Evolutionary conservation across 2,797 vertebrate species (phyloP).

Genomic region (Hypotaenidia philippensis): DNA sequence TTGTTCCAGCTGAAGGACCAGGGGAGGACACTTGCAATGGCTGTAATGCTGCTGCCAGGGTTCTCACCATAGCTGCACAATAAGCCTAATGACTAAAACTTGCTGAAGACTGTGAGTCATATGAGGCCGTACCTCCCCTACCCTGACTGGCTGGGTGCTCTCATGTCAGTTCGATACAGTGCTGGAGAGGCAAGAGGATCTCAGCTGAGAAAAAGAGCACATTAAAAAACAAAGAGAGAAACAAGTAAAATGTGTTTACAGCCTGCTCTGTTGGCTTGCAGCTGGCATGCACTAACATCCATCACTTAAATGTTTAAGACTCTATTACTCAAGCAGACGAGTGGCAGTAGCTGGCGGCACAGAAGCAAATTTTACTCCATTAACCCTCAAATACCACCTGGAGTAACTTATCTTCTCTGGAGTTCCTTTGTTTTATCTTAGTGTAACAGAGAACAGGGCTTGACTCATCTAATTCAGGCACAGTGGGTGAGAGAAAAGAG

Average conservation of each 20-base stretch:
- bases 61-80: background rate
- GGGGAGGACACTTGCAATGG: background rate
- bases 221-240: conserved; percentile 40
- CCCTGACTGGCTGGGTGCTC: background rate
- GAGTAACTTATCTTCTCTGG: background rate
- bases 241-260: conserved; percentile 51
- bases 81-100: background rate
- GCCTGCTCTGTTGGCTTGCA: conserved; percentile 45
- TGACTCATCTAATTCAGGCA: conserved; percentile 14
- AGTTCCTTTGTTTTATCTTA: conserved; percentile 33
- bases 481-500: background rate
- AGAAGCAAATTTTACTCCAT: conserved; percentile 60
- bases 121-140: background rate
- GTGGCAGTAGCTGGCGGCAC: conserved; percentile 55
- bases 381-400: conserved; percentile 49
- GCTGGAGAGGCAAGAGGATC: background rate
- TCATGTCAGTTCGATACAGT: background rate
- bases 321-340: conserved; percentile 60
- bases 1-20: background rate
- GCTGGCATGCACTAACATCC: conserved; percentile 42
- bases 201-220: background rate
- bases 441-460: background rate
- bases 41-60: background rate
- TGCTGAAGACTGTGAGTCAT: background rate
- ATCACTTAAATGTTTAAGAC: conserved; percentile 62